These are phyloP conservation scores for Podarcis raffonei DNA, from an alignment of 2,113 vertebrate species.

Conservation along the genomic window DNA sequence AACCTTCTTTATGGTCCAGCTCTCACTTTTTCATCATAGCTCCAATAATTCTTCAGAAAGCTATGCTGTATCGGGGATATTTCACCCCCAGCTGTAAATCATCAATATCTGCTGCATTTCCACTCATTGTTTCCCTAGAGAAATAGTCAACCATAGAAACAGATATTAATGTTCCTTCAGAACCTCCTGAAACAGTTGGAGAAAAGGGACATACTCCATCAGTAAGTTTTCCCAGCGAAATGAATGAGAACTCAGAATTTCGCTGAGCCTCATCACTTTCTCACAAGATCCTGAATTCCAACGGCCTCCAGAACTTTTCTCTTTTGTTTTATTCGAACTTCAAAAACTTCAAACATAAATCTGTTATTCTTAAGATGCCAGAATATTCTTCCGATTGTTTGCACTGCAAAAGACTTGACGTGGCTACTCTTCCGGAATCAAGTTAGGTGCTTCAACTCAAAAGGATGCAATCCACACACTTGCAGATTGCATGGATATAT, in stretches of 20 bases:
- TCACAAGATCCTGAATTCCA: neutral
- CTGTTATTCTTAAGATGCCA: neutral
- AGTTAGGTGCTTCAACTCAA: neutral
- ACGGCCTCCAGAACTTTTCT: neutral
- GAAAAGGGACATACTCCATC: neutral
- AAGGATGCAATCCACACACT: neutral
- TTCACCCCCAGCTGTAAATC: too few relatives aligned
- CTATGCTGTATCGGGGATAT: neutral
- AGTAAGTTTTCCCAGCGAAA: neutral
- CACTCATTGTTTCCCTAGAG: neutral
- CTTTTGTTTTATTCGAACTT: neutral
- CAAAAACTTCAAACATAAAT: neutral
- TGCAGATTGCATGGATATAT: neutral
- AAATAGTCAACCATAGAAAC: neutral
- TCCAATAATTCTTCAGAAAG: neutral
- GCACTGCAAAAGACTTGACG: neutral
- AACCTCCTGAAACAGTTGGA: neutral
- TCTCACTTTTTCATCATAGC: neutral
- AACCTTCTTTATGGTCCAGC: too few relatives aligned
- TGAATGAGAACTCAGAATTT: neutral
- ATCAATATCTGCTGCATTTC: neutral
- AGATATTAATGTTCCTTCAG: too few relatives aligned
- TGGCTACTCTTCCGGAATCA: neutral
- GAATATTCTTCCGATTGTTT: neutral
- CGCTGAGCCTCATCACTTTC: neutral